Percentiles rank a stretch among this genome's conserved stretches.
Evolutionary conservation across 1,140 invertebrate genomes (phyloP).

Genomic region (Pseudomyrmex dendroicus): DNA sequence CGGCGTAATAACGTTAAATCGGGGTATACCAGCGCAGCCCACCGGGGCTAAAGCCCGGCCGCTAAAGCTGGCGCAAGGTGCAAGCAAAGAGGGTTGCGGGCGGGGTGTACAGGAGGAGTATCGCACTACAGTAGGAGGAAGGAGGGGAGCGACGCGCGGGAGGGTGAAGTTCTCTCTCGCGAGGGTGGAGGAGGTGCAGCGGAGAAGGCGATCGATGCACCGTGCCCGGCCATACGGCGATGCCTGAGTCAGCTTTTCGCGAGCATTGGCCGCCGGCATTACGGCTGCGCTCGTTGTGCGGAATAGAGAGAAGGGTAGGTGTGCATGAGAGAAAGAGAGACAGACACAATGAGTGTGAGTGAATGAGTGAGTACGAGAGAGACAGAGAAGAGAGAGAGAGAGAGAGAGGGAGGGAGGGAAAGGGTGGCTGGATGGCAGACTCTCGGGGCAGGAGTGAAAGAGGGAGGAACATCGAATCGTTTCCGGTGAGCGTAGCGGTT

Average conservation of each 20-base stretch:
- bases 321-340: slow-evolving; percentile 28
- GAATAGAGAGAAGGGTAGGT: slow-evolving; percentile 59
- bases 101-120: slow-evolving; percentile 21
- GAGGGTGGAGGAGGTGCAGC: slow-evolving; percentile 69
- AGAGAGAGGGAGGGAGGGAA: too few species aligned
- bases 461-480: slow-evolving; percentile 69
- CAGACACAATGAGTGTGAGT: too few species aligned
- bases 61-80: slow-evolving; percentile 57
- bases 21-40: slow-evolving; percentile 65
- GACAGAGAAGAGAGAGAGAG: too few species aligned
- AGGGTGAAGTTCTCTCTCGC: slow-evolving; percentile 37
- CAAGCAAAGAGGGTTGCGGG: slow-evolving; percentile 50
- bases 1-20: slow-evolving; percentile 64
- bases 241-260: slow-evolving; percentile 76
- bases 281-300: slow-evolving; percentile 73
- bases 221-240: slow-evolving; percentile 71
- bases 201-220: slow-evolving; percentile 78
- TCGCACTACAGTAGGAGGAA: neutral
- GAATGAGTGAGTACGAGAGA: too few species aligned
- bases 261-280: slow-evolving; percentile 73
- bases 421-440: neutral
- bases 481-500: slow-evolving; percentile 69
- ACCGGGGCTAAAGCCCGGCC: slow-evolving; percentile 41
- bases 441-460: slow-evolving; percentile 38
- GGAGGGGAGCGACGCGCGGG: neutral